Evolutionary conservation across 2,888 invertebrate species (phyloP), one percentile per base, ranked within the genome.

Genomic region (Caenorhabditis virilis): DNA sequence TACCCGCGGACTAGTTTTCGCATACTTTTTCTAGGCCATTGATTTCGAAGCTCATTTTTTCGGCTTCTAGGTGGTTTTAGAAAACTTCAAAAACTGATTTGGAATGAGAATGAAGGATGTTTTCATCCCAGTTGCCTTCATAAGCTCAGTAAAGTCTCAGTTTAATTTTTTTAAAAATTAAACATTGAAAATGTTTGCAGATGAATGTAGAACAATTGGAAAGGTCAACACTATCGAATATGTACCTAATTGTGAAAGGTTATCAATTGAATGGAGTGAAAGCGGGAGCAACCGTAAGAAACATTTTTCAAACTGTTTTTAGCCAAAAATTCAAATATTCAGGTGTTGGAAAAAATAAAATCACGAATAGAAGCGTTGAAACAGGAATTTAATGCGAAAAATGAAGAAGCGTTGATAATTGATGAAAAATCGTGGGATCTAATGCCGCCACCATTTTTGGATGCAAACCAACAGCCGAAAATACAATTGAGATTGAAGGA

Each of bases 241-340:
- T 64, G 55, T 55, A 59, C 22, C n/a, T 64, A 4, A 35, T 64
- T 9, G 36, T 64, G 1, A 25, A 52, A 18, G 64, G 64, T 11
- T 64, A 64, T 39, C 51, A 38, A 16, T 18, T 58, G 33, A 47
- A 33, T 25, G 64, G 64, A 16, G 53, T 64, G 1, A 11, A 27
- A 15, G 30, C 54, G 6, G 63, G 57, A 5, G 50, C 30, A 42
- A 22, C 13, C 0, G 42, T 61, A 13, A 9, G 16, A 9, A 15
- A 39, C n/a, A 9, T 30, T 30, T n/a, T n/a, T n/a, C n/a, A n/a
- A n/a, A n/a, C n/a, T n/a, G n/a, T n/a, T n/a, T n/a, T n/a, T n/a
- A n/a, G n/a, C n/a, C n/a, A 59, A 45, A 49, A 59, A 27, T 48
- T n/a, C 38, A 26, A 30, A 9, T 18, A 30, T 25, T 47, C n/a